Evolutionary conservation across 1,140 invertebrate species (phyloP), one percentile per base, ranked within the genome.

Genomic region (Drosophila mauritiana): DNA sequence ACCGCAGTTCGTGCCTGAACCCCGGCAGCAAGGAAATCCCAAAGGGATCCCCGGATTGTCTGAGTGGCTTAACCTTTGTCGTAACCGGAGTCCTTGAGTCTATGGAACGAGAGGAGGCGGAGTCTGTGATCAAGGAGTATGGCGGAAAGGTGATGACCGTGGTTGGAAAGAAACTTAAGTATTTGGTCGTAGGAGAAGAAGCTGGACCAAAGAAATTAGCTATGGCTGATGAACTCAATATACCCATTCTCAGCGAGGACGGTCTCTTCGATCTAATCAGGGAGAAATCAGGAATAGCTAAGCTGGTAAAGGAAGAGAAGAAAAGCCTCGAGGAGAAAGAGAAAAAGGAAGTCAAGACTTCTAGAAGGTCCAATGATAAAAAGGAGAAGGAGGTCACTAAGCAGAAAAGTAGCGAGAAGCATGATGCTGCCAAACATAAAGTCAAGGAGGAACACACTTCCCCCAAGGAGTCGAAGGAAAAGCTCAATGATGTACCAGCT

Each of bases 21-120:
- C 95, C 96, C 12, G 97, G 97, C 8, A 93, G 94, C 3, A 98
- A 98, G 92, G 95, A 96, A 92, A 95, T 97, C 49, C 97, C 97
- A 1, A 94, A 96, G 95, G 97, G 97, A 36, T 94, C 94, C 61
- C 94, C 95, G 20, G 93, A 95, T 88, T 97, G 97, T 89, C 92
- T 98, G 4, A 94, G 94, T 54, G 96, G 96, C 55, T 92, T 96
- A 69, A 96, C 95, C 27, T 98, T 99, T 92, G 92, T 98, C 8
- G 93, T 97, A 45, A 98, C 97, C 64, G 98, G 98, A 20, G 96
- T 98, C 5, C 93, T 98, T 11, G 97, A 98, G 89, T 98, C 97
- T 0, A 93, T 99, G 74, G 97, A 98, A 88, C 93, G 96, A 34
- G 96, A 97, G 36, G 97, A 98, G 81, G 94, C 95, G 20, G 94